These are phyloP conservation scores for Neotoxoptera formosana DNA, from an alignment of 1,140 invertebrate genomes.

Conservation along the genomic window DNA sequence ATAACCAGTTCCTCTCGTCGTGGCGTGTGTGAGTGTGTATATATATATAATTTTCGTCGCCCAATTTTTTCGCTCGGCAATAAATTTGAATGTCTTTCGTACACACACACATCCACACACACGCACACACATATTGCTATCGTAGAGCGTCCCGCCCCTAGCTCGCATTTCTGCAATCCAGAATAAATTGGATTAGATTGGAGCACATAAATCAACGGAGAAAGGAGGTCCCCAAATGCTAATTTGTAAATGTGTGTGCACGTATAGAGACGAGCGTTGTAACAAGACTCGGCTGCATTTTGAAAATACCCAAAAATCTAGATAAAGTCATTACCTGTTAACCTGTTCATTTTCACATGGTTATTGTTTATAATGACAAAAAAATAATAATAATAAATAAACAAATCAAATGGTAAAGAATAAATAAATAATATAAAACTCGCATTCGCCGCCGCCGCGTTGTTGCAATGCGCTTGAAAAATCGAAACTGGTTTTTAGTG, in stretches of 20 bases:
- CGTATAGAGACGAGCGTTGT: background rate
- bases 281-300: background rate
- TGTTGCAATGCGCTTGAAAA: slow-evolving; percentile 44
- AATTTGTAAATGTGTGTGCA: slow-evolving; percentile 38
- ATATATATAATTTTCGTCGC: slow-evolving; percentile 34
- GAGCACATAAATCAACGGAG: slow-evolving; percentile 48
- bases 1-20: slow-evolving; percentile 38
- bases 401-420: slow-evolving; percentile 32
- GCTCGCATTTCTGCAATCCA: background rate
- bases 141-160: background rate
- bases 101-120: background rate
- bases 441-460: background rate
- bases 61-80: slow-evolving; percentile 44
- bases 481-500: slow-evolving; percentile 49
- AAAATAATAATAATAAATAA: slow-evolving; percentile 42
- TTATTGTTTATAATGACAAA: slow-evolving; percentile 20
- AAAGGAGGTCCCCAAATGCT: slow-evolving; percentile 27
- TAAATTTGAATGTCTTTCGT: slow-evolving; percentile 46
- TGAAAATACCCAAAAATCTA: slow-evolving; percentile 31
- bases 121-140: background rate
- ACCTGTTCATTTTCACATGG: slow-evolving; percentile 41
- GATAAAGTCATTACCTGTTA: slow-evolving; percentile 47
- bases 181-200: slow-evolving; percentile 53
- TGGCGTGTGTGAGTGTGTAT: background rate
- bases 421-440: slow-evolving; percentile 31